Percentiles rank a stretch among this genome's conserved stretches.
phyloP scores from a whole-genome alignment of 2,113 vertebrate species.

The Atrichornis clamosus region DNA sequence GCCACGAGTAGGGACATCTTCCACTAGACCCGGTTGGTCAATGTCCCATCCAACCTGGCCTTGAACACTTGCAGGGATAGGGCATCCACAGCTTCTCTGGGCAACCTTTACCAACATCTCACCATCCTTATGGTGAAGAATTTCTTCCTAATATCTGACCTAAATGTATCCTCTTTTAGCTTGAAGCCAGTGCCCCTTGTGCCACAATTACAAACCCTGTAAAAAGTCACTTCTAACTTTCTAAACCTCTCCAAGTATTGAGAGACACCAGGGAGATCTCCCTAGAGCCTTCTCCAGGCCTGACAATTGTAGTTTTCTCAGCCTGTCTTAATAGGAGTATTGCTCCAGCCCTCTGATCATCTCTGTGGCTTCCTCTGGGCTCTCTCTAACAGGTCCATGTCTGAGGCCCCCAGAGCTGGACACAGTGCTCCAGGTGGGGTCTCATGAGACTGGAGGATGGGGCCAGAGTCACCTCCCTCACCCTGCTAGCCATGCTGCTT shows the following conservation, averaged over 20 bases:
- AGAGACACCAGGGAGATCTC: neutral
- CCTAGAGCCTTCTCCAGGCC: neutral
- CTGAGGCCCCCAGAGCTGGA: neutral
- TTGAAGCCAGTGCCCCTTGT: neutral
- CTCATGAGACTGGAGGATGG: neutral
- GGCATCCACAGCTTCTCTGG: neutral
- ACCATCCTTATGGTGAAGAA: neutral
- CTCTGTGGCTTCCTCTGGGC: neutral
- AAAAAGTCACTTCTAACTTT: neutral
- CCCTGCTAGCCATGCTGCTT: neutral
- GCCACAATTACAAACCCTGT: neutral
- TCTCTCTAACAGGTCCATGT: neutral
- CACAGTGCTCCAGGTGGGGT: neutral
- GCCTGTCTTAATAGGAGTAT: neutral
- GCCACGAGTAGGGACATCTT: neutral
- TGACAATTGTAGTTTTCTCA: neutral
- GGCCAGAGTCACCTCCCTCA: neutral
- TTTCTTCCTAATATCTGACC: neutral
- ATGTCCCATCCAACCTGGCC: accelerated
- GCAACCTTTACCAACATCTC: accelerated
- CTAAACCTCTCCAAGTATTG: neutral
- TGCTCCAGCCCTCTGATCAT: neutral
- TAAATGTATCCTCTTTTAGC: neutral
- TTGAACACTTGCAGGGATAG: neutral
- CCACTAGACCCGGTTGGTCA: neutral